Base-by-base conservation (phyloP, 2,113 vertebrate genomes). In the Sprattus sprattus region DNA sequence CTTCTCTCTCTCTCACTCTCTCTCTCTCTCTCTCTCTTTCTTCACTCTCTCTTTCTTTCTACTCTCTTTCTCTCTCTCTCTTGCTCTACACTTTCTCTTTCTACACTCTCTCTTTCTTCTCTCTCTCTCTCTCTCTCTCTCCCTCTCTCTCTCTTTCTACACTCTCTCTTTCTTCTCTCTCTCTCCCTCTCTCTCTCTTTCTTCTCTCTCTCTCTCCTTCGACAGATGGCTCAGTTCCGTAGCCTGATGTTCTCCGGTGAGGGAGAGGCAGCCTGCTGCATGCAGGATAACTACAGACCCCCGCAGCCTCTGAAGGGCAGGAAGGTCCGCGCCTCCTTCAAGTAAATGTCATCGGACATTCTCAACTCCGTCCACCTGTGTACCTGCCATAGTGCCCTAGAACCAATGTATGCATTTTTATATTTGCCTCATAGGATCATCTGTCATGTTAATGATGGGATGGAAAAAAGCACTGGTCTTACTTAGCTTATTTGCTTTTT, bases 251-350 rank as follows among this genome's bases (percentile, higher is more conserved):
- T 98, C 95, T 95, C 81, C 0, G 87, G 46, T 0, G 97, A 97
- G 4, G 95, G 93, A 0, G 97, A 99, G 28, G 81, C 93, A 0
- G 83, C 94, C 0, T 95, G 95, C 85, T 90, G 13, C 81, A 99
- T 99, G 98, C 90, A 94, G 85, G 94, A 97, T 92, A 99, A 99
- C 94, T 99, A 92, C 93, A 96, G 98, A 6, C 98, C 98, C 0
- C 91, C 94, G 7, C 98, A 99, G 93, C 96, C 96, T 1, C 88
- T 98, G 85, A 97, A 97, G 86, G 93, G 85, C 64, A 96, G 98
- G 45, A 91, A 92, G 86, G 95, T 99, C 91, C 95, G 91, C 47
- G 94, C 95, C 54, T 97, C 92, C 90, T 95, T 95, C 90, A 94
- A 92, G 89, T 95, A 90, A 93, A 85, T 47, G 0, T 6, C 45